Base-by-base conservation (phyloP, 30 jellyfish, hydroid and myxozoan species). In the Chironex yamaguchii region DNA sequence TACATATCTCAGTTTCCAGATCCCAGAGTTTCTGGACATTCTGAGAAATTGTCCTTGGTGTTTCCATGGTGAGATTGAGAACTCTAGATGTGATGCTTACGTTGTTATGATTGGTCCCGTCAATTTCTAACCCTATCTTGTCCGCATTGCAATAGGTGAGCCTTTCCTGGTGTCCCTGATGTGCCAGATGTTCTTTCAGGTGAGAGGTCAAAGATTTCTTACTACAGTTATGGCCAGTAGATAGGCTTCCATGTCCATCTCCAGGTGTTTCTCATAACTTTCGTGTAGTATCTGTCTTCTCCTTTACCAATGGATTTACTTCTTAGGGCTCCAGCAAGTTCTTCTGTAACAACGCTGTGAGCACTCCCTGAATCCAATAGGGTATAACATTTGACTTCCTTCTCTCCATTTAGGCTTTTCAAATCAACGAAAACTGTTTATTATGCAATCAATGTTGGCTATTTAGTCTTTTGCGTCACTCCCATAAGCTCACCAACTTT, bases 351-450 rank as follows among this genome's bases (percentile, higher is more conserved):
- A 52, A 79, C 58, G 52, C 90, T 81, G 21, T 87, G 3, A 17
- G 88, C 88, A 26, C 81, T 71, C 36, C 93, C 93, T 31, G 70
- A 20, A 51, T 69, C 93, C 70, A 83, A 34, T 0, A 83, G 67
- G 4, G 52, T 87, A 32, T 81, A 50, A 71, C 93, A 69, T 27
- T 30, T 66, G 20, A 62, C 49, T 32, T 1, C 71, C 25, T 62
- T 33, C n/a, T 29, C 34, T 13, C 88, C 78, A 24, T 14, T 58
- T 17, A 12, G 0, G 0, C 1, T 1, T 6, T 36, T n/a, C 50
- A n/a, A 26, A 11, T 53, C 76, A 53, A 62, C 90, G 14, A 53
- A 26, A 32, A 79, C 36, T 33, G 84, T 63, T 24, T 58, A 84
- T 33, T 83, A 83, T 24, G 81, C 87, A 14, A 68, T 81, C 52